Evolutionary conservation across 1,140 invertebrate species (phyloP).

Genomic region (Harpegnathos saltator): DNA sequence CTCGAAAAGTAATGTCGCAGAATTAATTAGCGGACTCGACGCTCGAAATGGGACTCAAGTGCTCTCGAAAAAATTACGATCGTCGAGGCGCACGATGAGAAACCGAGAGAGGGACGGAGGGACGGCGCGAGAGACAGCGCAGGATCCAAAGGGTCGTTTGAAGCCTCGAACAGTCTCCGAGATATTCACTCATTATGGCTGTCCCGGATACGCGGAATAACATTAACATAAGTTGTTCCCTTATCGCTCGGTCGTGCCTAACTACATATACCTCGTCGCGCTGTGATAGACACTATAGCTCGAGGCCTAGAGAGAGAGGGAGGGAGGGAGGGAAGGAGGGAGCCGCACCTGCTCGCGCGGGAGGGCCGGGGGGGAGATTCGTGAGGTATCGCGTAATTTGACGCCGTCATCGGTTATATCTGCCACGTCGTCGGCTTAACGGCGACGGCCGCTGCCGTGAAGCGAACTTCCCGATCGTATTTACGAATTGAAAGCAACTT

Average conservation of each 20-base stretch:
- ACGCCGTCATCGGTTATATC: slow-evolving; percentile 48
- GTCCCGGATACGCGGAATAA: slow-evolving; percentile 26
- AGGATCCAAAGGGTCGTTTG: slow-evolving; percentile 12
- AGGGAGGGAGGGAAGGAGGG: too few relatives aligned
- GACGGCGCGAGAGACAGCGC: too few relatives aligned
- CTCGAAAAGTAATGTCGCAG: too few relatives aligned
- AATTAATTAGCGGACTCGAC: too few relatives aligned
- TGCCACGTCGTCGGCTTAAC: slow-evolving; percentile 46
- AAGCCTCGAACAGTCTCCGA: slow-evolving; percentile 30
- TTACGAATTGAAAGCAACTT: slow-evolving; percentile 61
- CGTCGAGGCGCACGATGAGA: too few relatives aligned
- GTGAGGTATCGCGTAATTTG: slow-evolving; percentile 47
- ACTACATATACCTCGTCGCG: slow-evolving; percentile 18
- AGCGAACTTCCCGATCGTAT: slow-evolving; percentile 56
- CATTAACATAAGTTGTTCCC: slow-evolving; percentile 51
- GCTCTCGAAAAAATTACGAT: too few relatives aligned
- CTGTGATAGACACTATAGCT: slow-evolving; percentile 43
- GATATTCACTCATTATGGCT: slow-evolving; percentile 47
- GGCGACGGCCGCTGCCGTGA: slow-evolving; percentile 26
- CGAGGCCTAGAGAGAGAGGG: slow-evolving; percentile 22
- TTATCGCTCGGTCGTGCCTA: slow-evolving; percentile 49
- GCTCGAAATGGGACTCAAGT: too few relatives aligned
- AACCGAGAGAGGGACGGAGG: too few relatives aligned
- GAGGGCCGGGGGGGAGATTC: background rate
- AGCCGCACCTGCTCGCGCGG: background rate